Percentiles rank a stretch among this genome's conserved stretches.
These are phyloP conservation scores for Idaea aversata DNA, from an alignment of 2,888 invertebrate genomes.

Conservation along the genomic window DNA sequence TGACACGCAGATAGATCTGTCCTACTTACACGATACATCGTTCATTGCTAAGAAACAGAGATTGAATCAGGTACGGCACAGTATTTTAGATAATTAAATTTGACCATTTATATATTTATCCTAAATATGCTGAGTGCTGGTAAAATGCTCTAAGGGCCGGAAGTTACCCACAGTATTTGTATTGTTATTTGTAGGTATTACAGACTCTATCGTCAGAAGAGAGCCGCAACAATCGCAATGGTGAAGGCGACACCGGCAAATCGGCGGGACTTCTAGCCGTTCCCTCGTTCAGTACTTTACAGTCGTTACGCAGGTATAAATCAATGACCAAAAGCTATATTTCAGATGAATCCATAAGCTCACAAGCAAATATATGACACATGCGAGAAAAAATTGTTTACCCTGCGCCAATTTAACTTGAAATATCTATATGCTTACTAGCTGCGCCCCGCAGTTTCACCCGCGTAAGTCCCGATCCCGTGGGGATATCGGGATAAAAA, in stretches of 20 bases:
- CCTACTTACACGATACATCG: conserved; percentile 89
- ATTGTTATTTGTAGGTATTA: conserved; percentile 71
- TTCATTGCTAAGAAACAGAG: conserved; percentile 91
- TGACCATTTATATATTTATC: too few species aligned
- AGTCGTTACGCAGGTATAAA: conserved; percentile 84
- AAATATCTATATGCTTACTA: too few species aligned
- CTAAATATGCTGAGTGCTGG: too few species aligned
- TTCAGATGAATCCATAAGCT: too few species aligned
- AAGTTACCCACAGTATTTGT: not conserved
- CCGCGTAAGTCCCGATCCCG: too few species aligned
- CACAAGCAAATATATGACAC: too few species aligned
- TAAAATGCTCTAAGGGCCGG: not conserved
- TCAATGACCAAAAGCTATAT: not conserved
- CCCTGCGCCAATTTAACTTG: too few species aligned
- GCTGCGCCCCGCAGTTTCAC: too few species aligned
- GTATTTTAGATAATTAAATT: not conserved
- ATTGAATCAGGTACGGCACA: conserved; percentile 83
- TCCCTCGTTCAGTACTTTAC: conserved; percentile 94
- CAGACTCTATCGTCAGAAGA: conserved; percentile 92
- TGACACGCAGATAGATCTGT: conserved; percentile 90
- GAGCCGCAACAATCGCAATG: conserved; percentile 80
- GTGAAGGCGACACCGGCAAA: conserved; percentile 76
- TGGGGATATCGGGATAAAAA: too few species aligned
- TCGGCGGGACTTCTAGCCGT: conserved; percentile 88
- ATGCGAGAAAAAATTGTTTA: too few species aligned